A percentile compares a stretch with the other conserved stretches of the same genome.
phyloP scores from a whole-genome alignment of 2,113 vertebrate genomes.

The Loxodonta africana region DNA sequence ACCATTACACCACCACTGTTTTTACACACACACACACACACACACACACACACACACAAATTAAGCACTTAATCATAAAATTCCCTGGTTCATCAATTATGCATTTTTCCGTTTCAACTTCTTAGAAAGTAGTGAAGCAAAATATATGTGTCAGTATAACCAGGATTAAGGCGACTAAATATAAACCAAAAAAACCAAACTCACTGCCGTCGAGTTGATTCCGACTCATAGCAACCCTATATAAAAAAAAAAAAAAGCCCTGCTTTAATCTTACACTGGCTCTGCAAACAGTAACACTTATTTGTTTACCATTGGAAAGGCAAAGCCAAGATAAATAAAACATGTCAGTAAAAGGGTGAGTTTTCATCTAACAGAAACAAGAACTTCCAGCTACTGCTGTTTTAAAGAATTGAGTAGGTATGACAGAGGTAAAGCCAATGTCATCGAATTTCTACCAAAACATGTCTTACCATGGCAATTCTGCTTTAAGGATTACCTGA shows the following conservation, averaged over 20 bases:
- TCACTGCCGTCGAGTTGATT: too few relatives aligned
- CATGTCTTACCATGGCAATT: slow-evolving; percentile 67
- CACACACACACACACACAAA: not conserved
- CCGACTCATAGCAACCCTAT: too few relatives aligned
- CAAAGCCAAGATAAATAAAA: slow-evolving; percentile 66
- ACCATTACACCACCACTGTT: too few relatives aligned
- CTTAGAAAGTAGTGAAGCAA: slow-evolving; percentile 50
- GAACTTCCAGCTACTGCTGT: slow-evolving; percentile 73
- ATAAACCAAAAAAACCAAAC: not conserved
- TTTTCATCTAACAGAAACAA: slow-evolving; percentile 76
- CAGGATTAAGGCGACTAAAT: not conserved
- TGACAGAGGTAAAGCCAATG: slow-evolving; percentile 31
- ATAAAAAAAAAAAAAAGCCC: not conserved
- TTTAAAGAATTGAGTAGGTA: slow-evolving; percentile 73
- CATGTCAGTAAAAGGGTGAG: slow-evolving; percentile 68
- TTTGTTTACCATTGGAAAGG: slow-evolving; percentile 74
- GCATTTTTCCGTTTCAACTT: slow-evolving; percentile 6
- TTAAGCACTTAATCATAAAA: not conserved
- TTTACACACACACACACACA: not conserved
- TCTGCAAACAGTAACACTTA: slow-evolving; percentile 74
- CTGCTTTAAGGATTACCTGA: slow-evolving; percentile 61
- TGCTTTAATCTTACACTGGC: slow-evolving; percentile 33
- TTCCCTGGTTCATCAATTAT: not conserved
- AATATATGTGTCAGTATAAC: not conserved
- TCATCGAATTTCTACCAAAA: slow-evolving; percentile 65